Conservation (phyloP, 2,797 vertebrate genomes). For the Selene dorsalis region DNA sequence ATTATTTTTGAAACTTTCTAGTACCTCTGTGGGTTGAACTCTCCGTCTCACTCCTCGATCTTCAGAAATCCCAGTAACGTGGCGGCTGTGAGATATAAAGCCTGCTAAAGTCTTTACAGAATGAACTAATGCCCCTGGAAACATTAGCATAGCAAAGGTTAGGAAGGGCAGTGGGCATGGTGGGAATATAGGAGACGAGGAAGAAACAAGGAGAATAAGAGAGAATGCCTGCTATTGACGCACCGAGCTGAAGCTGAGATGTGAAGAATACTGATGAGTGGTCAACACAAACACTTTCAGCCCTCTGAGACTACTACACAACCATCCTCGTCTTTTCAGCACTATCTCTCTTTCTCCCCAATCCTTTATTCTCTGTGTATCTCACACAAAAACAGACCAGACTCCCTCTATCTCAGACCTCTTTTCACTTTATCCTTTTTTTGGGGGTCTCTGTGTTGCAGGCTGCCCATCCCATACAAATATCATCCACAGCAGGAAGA, state of each 20-base stretch:
- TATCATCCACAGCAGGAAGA: neutral
- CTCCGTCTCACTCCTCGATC: slow-evolving; percentile 5
- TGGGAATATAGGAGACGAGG: slow-evolving; percentile 22
- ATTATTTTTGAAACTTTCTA: slow-evolving; percentile 12
- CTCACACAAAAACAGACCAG: neutral
- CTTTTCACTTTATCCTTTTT: neutral
- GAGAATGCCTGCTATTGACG: slow-evolving; percentile 20
- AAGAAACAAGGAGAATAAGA: slow-evolving; percentile 14
- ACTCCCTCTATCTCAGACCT: slow-evolving; percentile 1
- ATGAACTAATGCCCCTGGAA: slow-evolving; percentile 27
- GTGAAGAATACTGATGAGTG: slow-evolving; percentile 54
- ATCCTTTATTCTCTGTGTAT: slow-evolving; percentile 1
- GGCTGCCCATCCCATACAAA: neutral
- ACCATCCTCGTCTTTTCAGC: neutral
- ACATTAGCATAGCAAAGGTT: slow-evolving; percentile 43
- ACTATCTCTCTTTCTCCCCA: slow-evolving; percentile 1
- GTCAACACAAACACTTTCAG: slow-evolving; percentile 40
- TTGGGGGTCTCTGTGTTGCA: neutral
- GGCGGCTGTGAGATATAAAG: slow-evolving; percentile 12
- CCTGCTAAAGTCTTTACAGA: slow-evolving; percentile 26
- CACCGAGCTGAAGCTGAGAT: slow-evolving; percentile 1
- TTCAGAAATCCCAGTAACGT: slow-evolving; percentile 4
- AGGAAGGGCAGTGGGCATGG: slow-evolving; percentile 14
- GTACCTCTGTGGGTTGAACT: slow-evolving; percentile 17
- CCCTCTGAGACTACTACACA: slow-evolving; percentile 17